Percentiles rank a stretch among this genome's conserved stretches.
Conservation (phyloP, 92 coral and sea anemone species). For the Ricordea florida region DNA sequence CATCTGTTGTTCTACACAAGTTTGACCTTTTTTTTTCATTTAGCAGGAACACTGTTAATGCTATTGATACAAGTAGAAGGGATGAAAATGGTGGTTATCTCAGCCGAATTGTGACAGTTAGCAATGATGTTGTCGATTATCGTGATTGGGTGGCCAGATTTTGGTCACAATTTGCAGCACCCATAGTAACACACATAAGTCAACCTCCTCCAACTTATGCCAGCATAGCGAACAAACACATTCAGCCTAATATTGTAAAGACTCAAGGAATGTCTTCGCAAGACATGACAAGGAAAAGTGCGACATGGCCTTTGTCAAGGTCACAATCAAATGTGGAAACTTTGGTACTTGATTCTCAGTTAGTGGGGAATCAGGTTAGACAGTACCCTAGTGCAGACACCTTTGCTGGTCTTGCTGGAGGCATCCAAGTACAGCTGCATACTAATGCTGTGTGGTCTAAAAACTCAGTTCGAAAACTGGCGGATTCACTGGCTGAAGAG, state of each 20-base stretch:
- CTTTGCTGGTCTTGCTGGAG: constrained; percentile 3
- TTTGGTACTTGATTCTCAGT: background rate
- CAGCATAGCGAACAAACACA: constrained; percentile 82
- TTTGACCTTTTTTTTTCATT: background rate
- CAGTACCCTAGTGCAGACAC: constrained; percentile 15
- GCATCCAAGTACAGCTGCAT: background rate
- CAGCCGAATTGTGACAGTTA: constrained; percentile 77
- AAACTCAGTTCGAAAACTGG: constrained; percentile 28
- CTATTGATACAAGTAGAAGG: background rate
- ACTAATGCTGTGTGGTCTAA: constrained; percentile 20
- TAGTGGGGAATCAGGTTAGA: background rate
- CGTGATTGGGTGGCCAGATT: constrained; percentile 78
- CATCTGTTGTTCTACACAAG: too few relatives aligned
- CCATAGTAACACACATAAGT: background rate
- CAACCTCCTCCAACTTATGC: constrained; percentile 89
- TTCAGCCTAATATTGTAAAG: constrained; percentile 15
- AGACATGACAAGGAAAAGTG: constrained; percentile 1
- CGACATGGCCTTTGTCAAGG: constrained; percentile 39
- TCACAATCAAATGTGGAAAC: constrained; percentile 54
- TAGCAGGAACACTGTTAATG: constrained; percentile 31
- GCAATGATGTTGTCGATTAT: constrained; percentile 77
- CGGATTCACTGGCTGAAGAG: constrained; percentile 38
- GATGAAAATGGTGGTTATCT: constrained; percentile 58
- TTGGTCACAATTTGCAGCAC: constrained; percentile 42
- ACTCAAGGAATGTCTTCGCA: constrained; percentile 2